Conservation (phyloP, 2,888 invertebrate genomes). For the Pasiphila rectangulata region DNA sequence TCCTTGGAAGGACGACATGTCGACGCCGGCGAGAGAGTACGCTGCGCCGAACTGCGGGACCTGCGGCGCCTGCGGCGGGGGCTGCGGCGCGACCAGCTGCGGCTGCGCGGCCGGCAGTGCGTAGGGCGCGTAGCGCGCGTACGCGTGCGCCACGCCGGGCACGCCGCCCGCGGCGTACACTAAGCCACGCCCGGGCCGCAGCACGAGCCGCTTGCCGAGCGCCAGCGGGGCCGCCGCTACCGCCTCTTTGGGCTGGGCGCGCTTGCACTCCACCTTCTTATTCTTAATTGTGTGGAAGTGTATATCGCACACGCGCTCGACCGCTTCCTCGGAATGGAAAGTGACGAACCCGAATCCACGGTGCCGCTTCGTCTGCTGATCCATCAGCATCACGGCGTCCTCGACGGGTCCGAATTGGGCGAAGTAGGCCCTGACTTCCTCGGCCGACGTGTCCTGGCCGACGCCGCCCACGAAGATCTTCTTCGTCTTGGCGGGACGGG, state of each 20-base stretch:
- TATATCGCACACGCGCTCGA: conserved; percentile 95
- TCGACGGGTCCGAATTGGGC: conserved; percentile 94
- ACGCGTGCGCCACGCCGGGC: conserved; percentile 68
- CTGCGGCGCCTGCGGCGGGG: conserved; percentile 80
- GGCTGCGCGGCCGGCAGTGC: conserved; percentile 68
- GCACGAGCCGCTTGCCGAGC: conserved; percentile 86
- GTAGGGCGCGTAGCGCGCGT: conserved; percentile 77
- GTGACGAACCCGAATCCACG: conserved; percentile 95
- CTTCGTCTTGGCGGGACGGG: conserved; percentile 93
- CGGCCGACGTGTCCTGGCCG: conserved; percentile 94
- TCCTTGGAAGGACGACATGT: conserved; percentile 95
- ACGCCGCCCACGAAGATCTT: conserved; percentile 96
- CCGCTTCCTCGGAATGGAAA: conserved; percentile 94
- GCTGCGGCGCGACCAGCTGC: conserved; percentile 74
- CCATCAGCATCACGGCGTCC: conserved; percentile 96
- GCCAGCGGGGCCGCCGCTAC: conserved; percentile 85
- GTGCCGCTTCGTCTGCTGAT: conserved; percentile 95
- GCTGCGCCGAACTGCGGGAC: conserved; percentile 85
- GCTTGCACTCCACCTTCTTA: conserved; percentile 94
- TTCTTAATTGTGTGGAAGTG: conserved; percentile 96
- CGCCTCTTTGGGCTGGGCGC: conserved; percentile 94
- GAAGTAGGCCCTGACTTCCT: conserved; percentile 94
- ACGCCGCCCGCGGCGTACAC: conserved; percentile 77
- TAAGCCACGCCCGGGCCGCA: conserved; percentile 84
- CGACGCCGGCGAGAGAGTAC: conserved; percentile 92